Evolutionary conservation across 2,113 vertebrate genomes (phyloP).

Genomic region (Percopsis transmontana): DNA sequence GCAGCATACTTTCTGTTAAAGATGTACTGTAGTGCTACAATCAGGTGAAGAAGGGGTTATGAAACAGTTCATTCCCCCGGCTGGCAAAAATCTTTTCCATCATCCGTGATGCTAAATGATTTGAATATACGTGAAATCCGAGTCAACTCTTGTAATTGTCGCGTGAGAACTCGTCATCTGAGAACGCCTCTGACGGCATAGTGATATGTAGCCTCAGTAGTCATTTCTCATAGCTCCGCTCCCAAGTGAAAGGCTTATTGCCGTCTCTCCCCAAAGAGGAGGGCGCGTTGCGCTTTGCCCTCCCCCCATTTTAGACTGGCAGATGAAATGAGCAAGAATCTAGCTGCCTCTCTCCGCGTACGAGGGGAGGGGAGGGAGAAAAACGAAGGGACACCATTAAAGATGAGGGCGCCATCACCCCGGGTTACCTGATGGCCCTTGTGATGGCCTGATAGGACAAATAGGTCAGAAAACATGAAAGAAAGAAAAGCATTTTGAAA

Average conservation of each 20-base stretch:
- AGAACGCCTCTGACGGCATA: slow-evolving; percentile 34
- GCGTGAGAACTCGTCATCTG: slow-evolving; percentile 15
- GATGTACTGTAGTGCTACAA: not conserved
- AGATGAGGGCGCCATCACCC: slow-evolving; percentile 48
- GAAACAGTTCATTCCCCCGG: not conserved
- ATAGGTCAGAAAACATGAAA: slow-evolving; percentile 36
- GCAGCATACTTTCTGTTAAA: not conserved
- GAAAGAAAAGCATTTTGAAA: slow-evolving; percentile 15
- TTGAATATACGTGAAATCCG: slow-evolving; percentile 36
- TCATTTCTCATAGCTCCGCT: slow-evolving; percentile 38
- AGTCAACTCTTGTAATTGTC: slow-evolving; percentile 36
- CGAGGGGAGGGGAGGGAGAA: slow-evolving; percentile 30
- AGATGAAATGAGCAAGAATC: slow-evolving; percentile 60
- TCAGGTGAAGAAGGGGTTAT: not conserved
- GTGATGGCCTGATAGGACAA: slow-evolving; percentile 56
- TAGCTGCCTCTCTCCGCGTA: slow-evolving; percentile 22
- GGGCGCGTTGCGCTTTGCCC: slow-evolving; percentile 44
- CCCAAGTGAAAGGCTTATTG: slow-evolving; percentile 51
- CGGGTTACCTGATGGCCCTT: slow-evolving; percentile 54
- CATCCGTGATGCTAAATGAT: slow-evolving; percentile 25
- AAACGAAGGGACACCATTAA: slow-evolving; percentile 40
- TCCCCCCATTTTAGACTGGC: slow-evolving; percentile 61
- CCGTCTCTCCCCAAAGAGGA: slow-evolving; percentile 53
- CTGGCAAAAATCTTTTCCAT: slow-evolving; percentile 4
- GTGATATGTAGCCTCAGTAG: slow-evolving; percentile 47